A percentile compares a stretch with the other conserved stretches of the same genome.
These are phyloP conservation scores for Oreochromis niloticus DNA, from an alignment of 2,113 vertebrate species.

Conservation along the genomic window DNA sequence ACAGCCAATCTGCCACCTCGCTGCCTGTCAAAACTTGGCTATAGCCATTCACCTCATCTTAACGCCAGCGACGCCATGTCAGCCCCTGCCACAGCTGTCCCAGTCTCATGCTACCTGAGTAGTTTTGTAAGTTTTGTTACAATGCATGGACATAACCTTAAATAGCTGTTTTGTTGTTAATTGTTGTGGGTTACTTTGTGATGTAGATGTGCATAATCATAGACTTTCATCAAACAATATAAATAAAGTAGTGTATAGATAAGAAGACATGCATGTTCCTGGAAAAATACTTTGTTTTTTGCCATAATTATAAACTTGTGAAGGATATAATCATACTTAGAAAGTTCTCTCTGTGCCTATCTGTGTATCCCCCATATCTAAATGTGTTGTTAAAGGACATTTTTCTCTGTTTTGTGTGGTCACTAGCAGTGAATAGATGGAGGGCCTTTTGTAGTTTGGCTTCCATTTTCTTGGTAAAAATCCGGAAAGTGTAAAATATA, in stretches of 20 bases:
- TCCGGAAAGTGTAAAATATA: not conserved
- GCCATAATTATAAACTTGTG: not conserved
- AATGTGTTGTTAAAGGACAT: not conserved
- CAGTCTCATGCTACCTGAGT: slow-evolving; percentile 9
- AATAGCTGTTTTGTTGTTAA: not conserved
- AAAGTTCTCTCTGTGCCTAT: not conserved
- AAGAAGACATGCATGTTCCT: not conserved
- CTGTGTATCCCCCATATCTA: not conserved
- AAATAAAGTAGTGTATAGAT: not conserved
- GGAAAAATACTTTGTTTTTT: not conserved
- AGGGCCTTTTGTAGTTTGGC: not conserved
- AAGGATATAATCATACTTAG: not conserved
- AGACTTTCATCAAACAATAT: not conserved
- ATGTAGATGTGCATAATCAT: not conserved
- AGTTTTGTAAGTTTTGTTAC: slow-evolving; percentile 51
- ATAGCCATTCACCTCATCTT: slow-evolving; percentile 42
- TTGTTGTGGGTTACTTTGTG: not conserved
- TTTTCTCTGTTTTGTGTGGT: not conserved
- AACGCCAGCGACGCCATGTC: slow-evolving; percentile 21
- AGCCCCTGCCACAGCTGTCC: slow-evolving; percentile 6
- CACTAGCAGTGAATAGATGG: not conserved
- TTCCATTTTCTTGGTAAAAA: not conserved
- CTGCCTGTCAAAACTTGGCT: slow-evolving; percentile 42
- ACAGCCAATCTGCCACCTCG: slow-evolving; percentile 26
- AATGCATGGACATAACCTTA: not conserved